Evolutionary conservation across 2,797 vertebrate species (phyloP).

Genomic region (Otolemur crassicaudatus): DNA sequence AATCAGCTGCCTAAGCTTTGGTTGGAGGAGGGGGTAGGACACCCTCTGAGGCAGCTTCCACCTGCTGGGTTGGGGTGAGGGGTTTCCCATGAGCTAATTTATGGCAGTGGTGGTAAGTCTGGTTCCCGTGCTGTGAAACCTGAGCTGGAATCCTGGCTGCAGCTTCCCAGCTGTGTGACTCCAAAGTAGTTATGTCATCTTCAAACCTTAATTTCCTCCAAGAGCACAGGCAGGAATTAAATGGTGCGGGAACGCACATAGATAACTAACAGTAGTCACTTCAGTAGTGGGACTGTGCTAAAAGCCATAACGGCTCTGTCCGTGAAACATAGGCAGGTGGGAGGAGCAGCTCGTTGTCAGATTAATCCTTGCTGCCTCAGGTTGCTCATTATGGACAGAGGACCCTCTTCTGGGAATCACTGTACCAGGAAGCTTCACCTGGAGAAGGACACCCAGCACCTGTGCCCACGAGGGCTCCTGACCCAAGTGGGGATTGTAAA

Average conservation of each 20-base stretch:
- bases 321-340: not conserved
- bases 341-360: not conserved
- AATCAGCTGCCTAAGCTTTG: not conserved
- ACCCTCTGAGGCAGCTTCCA: no score
- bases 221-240: not conserved
- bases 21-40: not conserved
- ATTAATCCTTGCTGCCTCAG: not conserved
- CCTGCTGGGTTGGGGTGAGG: rapidly evolving
- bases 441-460: not conserved
- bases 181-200: no score
- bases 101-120: rapidly evolving
- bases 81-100: not conserved
- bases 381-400: not conserved
- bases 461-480: not conserved
- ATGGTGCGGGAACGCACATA: rapidly evolving
- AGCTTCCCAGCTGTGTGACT: no score
- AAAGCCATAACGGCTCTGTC: not conserved
- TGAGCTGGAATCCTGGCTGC: not conserved
- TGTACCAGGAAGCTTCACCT: not conserved
- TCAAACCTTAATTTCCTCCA: not conserved
- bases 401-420: not conserved
- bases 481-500: not conserved
- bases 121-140: not conserved
- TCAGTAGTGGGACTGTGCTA: not conserved
- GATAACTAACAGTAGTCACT: not conserved